Evolutionary conservation across 2,113 vertebrate genomes (phyloP).

Genomic region (Cynopterus brachyotis): DNA sequence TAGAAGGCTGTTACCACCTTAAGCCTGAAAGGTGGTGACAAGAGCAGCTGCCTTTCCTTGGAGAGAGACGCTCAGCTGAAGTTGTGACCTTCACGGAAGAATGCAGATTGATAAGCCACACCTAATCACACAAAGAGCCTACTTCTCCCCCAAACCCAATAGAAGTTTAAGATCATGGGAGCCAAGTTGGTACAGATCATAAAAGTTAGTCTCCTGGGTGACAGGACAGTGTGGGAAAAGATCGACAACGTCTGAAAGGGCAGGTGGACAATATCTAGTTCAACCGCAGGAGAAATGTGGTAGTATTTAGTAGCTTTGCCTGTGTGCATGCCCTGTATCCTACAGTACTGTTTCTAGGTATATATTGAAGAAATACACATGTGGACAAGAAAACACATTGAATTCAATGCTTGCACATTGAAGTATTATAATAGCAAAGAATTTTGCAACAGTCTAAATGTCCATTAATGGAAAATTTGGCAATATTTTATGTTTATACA

Average conservation of each 20-base stretch:
- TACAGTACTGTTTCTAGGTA: neutral
- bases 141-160: neutral
- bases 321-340: neutral
- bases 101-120: neutral
- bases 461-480: neutral
- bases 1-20: neutral
- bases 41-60: neutral
- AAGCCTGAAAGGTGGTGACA: neutral
- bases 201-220: neutral
- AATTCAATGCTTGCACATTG: neutral
- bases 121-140: neutral
- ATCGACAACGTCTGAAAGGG: neutral
- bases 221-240: neutral
- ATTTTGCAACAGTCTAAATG: neutral
- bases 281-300: neutral
- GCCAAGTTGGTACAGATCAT: neutral
- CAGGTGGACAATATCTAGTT: neutral
- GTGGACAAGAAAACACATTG: neutral
- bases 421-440: neutral
- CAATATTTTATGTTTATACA: neutral
- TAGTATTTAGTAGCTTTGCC: neutral
- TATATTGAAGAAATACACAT: neutral
- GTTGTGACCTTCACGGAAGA: neutral
- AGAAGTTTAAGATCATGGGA: neutral
- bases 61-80: neutral